Conservation (phyloP, 2,888 invertebrate species). For the Macropis europaea region DNA sequence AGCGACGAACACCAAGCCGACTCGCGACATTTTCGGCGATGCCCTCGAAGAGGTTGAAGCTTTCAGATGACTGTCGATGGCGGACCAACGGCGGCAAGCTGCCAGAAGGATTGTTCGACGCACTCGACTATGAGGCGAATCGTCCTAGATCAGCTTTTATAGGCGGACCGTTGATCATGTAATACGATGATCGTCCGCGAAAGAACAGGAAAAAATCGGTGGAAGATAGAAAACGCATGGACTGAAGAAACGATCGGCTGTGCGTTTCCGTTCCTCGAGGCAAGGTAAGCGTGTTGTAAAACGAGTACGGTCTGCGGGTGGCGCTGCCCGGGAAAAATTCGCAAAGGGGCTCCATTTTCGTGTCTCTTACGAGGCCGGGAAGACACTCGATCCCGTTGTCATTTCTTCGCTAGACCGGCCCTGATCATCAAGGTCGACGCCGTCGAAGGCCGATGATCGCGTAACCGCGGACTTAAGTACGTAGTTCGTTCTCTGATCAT, state of each 20-base stretch:
- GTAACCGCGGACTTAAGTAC: slow-evolving; percentile 39
- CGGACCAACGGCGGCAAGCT: not conserved
- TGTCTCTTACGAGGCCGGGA: slow-evolving; percentile 42
- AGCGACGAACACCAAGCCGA: slow-evolving; percentile 54
- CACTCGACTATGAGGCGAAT: slow-evolving; percentile 11
- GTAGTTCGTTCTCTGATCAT: too few relatives aligned
- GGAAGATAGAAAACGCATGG: not conserved
- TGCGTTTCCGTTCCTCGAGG: slow-evolving; percentile 45
- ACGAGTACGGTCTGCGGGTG: slow-evolving; percentile 56
- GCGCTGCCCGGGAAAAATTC: slow-evolving; percentile 19
- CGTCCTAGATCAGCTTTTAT: slow-evolving; percentile 45
- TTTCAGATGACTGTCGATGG: not conserved
- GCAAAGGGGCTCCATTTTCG: slow-evolving; percentile 50
- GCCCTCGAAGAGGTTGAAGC: not conserved
- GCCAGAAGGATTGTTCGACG: slow-evolving; percentile 6
- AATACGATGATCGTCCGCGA: slow-evolving; percentile 18
- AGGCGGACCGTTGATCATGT: slow-evolving; percentile 35
- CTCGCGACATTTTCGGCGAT: slow-evolving; percentile 44
- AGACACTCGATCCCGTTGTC: slow-evolving; percentile 66
- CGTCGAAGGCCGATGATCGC: slow-evolving; percentile 41
- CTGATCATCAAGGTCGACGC: slow-evolving; percentile 54
- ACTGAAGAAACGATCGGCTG: not conserved
- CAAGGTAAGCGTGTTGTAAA: slow-evolving; percentile 73
- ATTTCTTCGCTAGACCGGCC: slow-evolving; percentile 48
- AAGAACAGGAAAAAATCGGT: not conserved